Base-by-base conservation (phyloP, 2,113 vertebrate genomes). In the Stegastes partitus region DNA sequence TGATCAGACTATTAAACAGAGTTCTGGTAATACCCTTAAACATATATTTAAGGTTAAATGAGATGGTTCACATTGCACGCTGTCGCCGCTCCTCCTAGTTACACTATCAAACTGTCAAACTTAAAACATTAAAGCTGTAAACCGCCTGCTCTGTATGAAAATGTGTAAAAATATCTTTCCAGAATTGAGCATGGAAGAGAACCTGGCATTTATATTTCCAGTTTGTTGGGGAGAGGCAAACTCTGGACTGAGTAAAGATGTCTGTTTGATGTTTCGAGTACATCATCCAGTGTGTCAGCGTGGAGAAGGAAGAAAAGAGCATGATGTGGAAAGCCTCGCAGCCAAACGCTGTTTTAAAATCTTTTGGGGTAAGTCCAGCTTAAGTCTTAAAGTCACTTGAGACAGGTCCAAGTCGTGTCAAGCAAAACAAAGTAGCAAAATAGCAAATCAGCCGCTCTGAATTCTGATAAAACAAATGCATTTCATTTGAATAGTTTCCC, bases 251-350 rank as follows among this genome's bases (percentile, higher is more conserved):
- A 80, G 72, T 49, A 70, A 68, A 81, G 44, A 81, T 15, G 23
- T 61, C 31, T 73, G 79, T 67, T 77, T 70, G 55, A 74, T 70
- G 79, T 81, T 74, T 64, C 11, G 68, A 72, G 62, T 58, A 51
- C 61, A 63, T 71, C 65, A 75, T 65, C 59, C 55, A 68, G 55
- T 71, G 21, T 68, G 67, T 82, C 55, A 23, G 58, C 0, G 4
- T 69, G 68, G 44, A 62, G 42, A 45, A 26, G 53, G 69, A 51
- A 54, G n/a, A 78, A 4, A 6, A 50, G 57, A 79, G 54, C 56
- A n/a, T 57, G 22, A 25, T 1, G 56, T 28, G 4, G 37, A 77
- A 83, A 77, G 68, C 53, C 72, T 65, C 11, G 57, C 16, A 37
- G 68, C 81, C 54, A 77, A 50, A 51, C 31, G 28, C 47, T 65